Evolutionary conservation across 2,797 vertebrate species (phyloP).

Genomic region (Microctenopoma lineatum): DNA sequence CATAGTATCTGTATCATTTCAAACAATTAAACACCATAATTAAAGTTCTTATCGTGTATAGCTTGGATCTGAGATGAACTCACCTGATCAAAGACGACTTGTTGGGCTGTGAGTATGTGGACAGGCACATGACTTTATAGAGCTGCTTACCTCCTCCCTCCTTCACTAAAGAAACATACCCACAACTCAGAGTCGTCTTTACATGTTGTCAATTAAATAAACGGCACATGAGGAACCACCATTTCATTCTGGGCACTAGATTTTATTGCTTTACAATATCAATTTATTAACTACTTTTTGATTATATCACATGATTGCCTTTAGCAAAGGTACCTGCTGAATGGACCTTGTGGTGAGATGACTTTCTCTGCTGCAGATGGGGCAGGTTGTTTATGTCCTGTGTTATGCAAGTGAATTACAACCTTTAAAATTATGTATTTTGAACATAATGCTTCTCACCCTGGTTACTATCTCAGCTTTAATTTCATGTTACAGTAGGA

Average conservation of each 20-base stretch:
- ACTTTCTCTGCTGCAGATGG: too few species aligned
- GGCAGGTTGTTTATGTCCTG: too few species aligned
- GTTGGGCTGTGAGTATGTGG: neutral
- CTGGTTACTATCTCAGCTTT: too few species aligned
- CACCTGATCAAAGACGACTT: neutral
- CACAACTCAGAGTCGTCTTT: neutral
- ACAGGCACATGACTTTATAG: constrained; percentile 5
- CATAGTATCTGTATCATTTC: neutral
- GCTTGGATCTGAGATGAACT: neutral
- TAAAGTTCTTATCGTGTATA: neutral
- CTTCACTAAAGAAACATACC: constrained; percentile 1
- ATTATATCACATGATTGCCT: too few species aligned
- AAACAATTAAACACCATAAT: neutral
- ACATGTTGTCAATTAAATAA: too few species aligned
- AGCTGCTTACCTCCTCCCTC: neutral
- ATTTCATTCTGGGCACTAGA: too few species aligned
- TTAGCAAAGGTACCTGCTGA: neutral
- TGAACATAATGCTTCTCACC: too few species aligned
- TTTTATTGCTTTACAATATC: too few species aligned
- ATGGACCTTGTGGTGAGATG: neutral
- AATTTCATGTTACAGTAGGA: neutral
- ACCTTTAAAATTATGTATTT: too few species aligned
- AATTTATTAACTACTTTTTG: too few species aligned
- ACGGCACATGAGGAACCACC: too few species aligned
- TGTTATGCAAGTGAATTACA: too few species aligned